A percentile compares a stretch with the other conserved stretches of the same genome.
Evolutionary conservation across 2,797 vertebrate genomes (phyloP).

Genomic region (Limosa lapponica): DNA sequence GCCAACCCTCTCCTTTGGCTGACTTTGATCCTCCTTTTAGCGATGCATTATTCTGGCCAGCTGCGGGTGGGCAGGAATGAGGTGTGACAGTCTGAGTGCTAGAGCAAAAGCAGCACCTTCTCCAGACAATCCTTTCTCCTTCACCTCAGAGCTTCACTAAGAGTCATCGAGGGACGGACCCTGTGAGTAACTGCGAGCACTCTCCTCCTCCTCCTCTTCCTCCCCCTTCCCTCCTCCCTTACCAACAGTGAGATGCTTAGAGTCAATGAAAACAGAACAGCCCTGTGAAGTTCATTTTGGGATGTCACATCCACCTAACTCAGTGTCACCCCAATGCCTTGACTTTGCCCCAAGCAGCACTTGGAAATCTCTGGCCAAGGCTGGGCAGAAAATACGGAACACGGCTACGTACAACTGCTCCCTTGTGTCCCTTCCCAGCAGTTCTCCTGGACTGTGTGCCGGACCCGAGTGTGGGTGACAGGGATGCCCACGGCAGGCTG

Average conservation of each 20-base stretch:
- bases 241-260: not conserved
- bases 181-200: not conserved
- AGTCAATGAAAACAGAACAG: not conserved
- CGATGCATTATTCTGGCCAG: not conserved
- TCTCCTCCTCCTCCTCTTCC: not conserved
- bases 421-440: not conserved
- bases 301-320: not conserved
- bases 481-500: not conserved
- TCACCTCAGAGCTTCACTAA: not conserved
- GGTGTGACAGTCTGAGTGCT: not conserved
- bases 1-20: not conserved
- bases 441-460: rapidly evolving
- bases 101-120: rapidly evolving
- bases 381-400: not conserved
- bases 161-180: not conserved
- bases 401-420: not conserved
- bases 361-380: not conserved
- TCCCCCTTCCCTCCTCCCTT: not conserved
- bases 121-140: not conserved
- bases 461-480: rapidly evolving
- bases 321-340: not conserved
- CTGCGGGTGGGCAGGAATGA: not conserved
- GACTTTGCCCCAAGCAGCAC: not conserved
- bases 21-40: not conserved
- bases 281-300: not conserved